A percentile compares a stretch with the other conserved stretches of the same genome.
Conservation (phyloP, 2,797 vertebrate species). For the Tadarida brasiliensis region DNA sequence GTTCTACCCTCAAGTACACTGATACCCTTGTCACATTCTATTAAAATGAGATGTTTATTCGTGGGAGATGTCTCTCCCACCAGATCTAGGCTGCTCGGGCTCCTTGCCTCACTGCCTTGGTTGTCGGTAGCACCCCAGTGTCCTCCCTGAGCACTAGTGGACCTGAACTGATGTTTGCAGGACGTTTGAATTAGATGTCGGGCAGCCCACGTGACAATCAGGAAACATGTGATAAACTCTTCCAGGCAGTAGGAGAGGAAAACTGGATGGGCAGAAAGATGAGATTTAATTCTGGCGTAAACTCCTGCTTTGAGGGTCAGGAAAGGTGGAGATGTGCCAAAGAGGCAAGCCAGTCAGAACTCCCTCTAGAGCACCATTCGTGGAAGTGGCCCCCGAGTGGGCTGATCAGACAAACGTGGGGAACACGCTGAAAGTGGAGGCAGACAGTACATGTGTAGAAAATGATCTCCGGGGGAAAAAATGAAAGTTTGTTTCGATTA, state of each 20-base stretch:
- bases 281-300: not conserved
- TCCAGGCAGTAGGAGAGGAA: not conserved
- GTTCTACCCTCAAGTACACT: not conserved
- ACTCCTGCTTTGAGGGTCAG: not conserved
- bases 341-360: not conserved
- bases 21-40: not conserved
- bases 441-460: not conserved
- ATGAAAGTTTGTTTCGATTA: not conserved
- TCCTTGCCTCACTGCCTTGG: not conserved
- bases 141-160: not conserved
- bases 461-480: not conserved
- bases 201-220: not conserved
- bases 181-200: not conserved
- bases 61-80: not conserved
- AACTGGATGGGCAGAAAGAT: not conserved
- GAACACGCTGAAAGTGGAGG: not conserved
- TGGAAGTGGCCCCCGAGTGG: not conserved
- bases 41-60: not conserved
- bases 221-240: not conserved
- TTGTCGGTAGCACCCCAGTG: not conserved
- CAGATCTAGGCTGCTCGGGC: not conserved
- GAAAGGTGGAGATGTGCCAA: not conserved
- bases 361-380: not conserved
- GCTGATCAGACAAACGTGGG: not conserved
- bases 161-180: not conserved